Evolutionary conservation across 2,113 vertebrate species (phyloP).

Genomic region (Egretta garzetta): DNA sequence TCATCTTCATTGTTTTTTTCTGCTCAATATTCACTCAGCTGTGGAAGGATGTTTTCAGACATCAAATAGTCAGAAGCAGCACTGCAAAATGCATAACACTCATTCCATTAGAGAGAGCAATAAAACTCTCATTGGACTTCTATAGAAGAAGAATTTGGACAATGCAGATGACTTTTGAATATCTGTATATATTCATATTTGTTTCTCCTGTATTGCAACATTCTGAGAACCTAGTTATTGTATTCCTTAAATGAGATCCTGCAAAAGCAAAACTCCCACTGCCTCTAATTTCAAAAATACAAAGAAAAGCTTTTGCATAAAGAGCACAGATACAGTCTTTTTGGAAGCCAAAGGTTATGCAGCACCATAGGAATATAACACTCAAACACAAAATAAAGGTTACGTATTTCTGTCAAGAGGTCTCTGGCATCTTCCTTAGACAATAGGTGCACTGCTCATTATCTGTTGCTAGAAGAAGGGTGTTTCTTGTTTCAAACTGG

Average conservation of each 20-base stretch:
- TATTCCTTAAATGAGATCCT: not conserved
- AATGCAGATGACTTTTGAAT: not conserved
- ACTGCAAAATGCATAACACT: not conserved
- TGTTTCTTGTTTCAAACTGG: not conserved
- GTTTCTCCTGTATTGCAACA: not conserved
- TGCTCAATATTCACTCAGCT: not conserved
- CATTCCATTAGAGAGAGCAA: not conserved
- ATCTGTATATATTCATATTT: not conserved
- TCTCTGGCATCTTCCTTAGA: not conserved
- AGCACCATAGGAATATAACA: not conserved
- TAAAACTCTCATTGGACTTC: not conserved
- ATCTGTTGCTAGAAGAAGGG: not conserved
- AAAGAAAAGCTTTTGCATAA: constrained; percentile 21
- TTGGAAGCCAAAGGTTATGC: not conserved
- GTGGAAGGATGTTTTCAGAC: not conserved
- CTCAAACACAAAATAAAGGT: not conserved
- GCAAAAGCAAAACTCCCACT: not conserved
- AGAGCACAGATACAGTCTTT: not conserved
- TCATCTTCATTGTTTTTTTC: not conserved
- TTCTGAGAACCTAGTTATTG: not conserved
- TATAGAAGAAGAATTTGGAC: not conserved
- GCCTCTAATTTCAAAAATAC: constrained; percentile 1
- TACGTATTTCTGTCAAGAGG: not conserved
- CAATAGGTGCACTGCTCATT: not conserved
- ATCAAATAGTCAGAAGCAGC: not conserved